phyloP scores from a whole-genome alignment of 2,888 invertebrate species.

The Drosophila barbarae region DNA sequence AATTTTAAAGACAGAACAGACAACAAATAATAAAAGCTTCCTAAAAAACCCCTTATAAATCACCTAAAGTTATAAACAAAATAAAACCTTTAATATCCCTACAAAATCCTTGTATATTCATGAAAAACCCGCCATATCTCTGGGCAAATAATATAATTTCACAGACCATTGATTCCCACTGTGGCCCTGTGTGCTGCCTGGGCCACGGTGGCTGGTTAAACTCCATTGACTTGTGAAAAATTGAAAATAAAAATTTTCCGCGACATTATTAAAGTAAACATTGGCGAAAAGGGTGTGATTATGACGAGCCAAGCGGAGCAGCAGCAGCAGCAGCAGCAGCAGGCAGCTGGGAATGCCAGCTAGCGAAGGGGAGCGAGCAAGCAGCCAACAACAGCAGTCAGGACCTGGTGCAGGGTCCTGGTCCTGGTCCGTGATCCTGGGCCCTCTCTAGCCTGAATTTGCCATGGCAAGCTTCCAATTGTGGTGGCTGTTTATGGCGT shows the following conservation, averaged over 20 bases:
- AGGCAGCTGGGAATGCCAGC: conserved; percentile 10
- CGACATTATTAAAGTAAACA: conserved; percentile 75
- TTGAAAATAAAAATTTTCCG: conserved; percentile 75
- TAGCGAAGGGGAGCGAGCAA: not conserved
- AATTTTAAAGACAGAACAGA: not conserved
- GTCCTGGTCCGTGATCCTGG: not conserved
- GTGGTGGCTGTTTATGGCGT: conserved; percentile 72
- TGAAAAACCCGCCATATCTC: conserved; percentile 1
- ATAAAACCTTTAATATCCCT: not conserved
- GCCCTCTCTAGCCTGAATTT: conserved; percentile 30
- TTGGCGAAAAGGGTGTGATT: conserved; percentile 72
- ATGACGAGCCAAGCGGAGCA: conserved; percentile 63
- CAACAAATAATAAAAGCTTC: too few species aligned
- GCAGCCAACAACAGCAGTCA: conserved; percentile 1
- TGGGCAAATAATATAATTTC: conserved; percentile 18
- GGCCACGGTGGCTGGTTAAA: conserved; percentile 57
- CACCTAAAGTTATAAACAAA: not conserved
- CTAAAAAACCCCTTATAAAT: not conserved
- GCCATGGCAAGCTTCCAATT: conserved; percentile 70
- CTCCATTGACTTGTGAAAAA: conserved; percentile 71
- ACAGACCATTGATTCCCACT: conserved; percentile 41
- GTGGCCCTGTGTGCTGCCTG: conserved; percentile 40
- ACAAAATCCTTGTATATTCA: conserved; percentile 1
- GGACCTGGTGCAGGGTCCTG: not conserved
- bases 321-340: conserved; percentile 2